These are phyloP conservation scores for Aromia moschata DNA, from an alignment of 2,888 invertebrate species.

Conservation along the genomic window DNA sequence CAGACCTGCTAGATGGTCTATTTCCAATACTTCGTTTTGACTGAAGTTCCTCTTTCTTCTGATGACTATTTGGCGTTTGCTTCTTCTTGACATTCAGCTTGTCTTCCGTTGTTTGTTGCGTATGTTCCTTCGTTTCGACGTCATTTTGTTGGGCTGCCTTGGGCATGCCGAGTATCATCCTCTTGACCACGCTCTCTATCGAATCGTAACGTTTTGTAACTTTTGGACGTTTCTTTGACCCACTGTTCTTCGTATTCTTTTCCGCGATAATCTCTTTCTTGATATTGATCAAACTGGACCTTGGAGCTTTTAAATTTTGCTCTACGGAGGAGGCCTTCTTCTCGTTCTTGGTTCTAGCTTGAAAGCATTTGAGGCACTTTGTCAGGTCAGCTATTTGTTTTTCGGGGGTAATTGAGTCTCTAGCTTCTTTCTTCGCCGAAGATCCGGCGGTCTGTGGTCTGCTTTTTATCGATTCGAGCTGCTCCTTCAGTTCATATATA, in stretches of 20 bases:
- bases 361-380: background rate
- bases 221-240: background rate
- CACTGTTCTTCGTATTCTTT: background rate
- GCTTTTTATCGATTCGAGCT: conserved; percentile 9
- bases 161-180: background rate
- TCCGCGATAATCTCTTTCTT: background rate
- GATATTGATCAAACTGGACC: background rate
- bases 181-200: conserved; percentile 18
- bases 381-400: background rate
- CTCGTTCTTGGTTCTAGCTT: background rate
- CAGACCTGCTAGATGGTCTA: background rate
- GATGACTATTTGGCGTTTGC: background rate
- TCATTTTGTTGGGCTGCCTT: background rate
- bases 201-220: conserved; percentile 4
- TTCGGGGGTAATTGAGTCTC: background rate
- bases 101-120: background rate
- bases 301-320: background rate
- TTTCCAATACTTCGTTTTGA: background rate
- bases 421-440: background rate
- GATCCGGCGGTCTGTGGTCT: background rate
- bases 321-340: background rate
- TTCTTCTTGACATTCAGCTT: background rate
- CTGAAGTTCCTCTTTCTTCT: background rate
- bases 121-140: background rate
- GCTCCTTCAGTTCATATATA: conserved; percentile 13